A percentile compares a stretch with the other conserved stretches of the same genome.
phyloP scores from a whole-genome alignment of 1,140 invertebrate genomes.

The Bombus turneri region DNA sequence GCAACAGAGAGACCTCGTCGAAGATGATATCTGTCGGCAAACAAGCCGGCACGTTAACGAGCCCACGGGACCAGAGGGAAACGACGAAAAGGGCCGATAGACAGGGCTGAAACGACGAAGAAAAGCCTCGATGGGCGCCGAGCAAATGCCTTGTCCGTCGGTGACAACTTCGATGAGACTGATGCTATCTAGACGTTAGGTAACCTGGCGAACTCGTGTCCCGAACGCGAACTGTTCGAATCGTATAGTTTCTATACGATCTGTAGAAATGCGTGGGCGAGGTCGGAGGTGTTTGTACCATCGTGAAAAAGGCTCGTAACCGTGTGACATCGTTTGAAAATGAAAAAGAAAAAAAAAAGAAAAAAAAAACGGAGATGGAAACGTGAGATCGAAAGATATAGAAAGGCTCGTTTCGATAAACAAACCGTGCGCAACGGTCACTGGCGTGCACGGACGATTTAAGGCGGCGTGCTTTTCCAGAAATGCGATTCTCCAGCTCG shows the following conservation, averaged over 20 bases:
- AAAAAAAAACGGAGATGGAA: background rate
- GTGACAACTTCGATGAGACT: constrained; percentile 62
- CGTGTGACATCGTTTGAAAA: background rate
- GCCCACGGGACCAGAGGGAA: constrained; percentile 44
- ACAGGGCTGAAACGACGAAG: constrained; percentile 46
- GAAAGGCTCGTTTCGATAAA: background rate
- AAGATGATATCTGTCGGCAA: constrained; percentile 72
- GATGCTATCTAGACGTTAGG: constrained; percentile 55
- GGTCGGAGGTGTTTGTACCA: background rate
- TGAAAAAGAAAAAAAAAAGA: too few species aligned
- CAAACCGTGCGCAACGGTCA: background rate
- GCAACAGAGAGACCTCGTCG: constrained; percentile 30
- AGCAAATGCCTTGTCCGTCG: constrained; percentile 25
- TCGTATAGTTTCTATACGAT: background rate
- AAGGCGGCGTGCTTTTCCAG: background rate
- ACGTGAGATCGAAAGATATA: background rate
- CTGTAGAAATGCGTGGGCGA: background rate
- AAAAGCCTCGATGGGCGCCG: constrained; percentile 43
- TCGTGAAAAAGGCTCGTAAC: background rate
- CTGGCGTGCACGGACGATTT: background rate
- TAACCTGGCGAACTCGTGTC: constrained; percentile 29
- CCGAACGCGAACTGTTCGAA: too few species aligned
- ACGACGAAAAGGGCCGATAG: constrained; percentile 42
- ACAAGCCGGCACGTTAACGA: constrained; percentile 74
- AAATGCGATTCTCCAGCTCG: constrained; percentile 27